Conservation (phyloP, 2,888 invertebrate species). For the Amiota communis region DNA sequence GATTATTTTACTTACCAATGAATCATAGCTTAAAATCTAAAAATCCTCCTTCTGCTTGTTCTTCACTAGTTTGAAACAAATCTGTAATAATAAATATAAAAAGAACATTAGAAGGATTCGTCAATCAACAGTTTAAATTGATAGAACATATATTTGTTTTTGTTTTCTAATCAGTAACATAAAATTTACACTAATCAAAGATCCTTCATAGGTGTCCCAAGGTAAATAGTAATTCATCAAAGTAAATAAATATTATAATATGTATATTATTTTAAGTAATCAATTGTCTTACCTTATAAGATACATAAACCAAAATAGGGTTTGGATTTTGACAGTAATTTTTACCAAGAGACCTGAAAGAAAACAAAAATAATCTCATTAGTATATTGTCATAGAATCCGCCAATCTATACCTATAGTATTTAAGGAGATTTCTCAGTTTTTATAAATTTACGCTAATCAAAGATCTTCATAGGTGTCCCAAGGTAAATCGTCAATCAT, state of each 20-base stretch:
- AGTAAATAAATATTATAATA: not conserved
- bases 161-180: slow-evolving; percentile 34
- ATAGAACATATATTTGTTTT: no score
- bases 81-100: no score
- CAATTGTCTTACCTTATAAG: no score
- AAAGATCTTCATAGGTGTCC: slow-evolving; percentile 71
- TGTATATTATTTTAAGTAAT: no score
- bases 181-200: slow-evolving; percentile 68
- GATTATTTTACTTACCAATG: no score
- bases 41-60: no score
- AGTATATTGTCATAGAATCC: not conserved
- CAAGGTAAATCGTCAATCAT: slow-evolving; percentile 69
- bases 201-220: slow-evolving; percentile 73
- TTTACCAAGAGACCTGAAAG: not conserved
- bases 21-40: no score
- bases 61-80: no score
- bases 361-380: slow-evolving; percentile 2
- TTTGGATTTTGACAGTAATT: not conserved
- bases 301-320: no score
- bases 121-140: no score
- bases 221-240: slow-evolving; percentile 69
- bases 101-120: no score
- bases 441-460: slow-evolving; percentile 66
- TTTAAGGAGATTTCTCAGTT: slow-evolving; percentile 38
- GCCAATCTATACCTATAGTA: not conserved